Evolutionary conservation across 2,888 invertebrate genomes (phyloP).

Genomic region (Seira ritae): DNA sequence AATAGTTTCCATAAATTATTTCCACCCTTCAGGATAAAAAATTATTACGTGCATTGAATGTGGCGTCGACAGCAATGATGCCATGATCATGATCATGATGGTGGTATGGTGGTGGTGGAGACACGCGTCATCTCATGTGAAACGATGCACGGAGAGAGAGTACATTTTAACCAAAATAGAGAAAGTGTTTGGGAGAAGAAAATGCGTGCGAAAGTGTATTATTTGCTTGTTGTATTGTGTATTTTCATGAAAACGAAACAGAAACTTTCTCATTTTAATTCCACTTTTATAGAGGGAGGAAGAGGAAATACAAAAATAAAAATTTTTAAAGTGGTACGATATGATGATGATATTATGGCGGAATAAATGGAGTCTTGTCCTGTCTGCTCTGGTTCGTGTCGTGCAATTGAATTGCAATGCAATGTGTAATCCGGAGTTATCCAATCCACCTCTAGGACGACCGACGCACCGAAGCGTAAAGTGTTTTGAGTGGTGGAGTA

Average conservation of each 20-base stretch:
- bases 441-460: no score
- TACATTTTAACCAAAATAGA: no score
- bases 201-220: background rate
- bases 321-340: background rate
- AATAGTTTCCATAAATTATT: conserved; percentile 43
- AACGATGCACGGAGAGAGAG: conserved; percentile 1
- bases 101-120: background rate
- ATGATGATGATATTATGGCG: background rate
- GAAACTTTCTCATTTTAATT: conserved; percentile 10
- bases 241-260: no score
- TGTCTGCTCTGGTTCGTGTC: background rate
- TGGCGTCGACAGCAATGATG: background rate
- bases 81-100: background rate
- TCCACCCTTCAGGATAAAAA: conserved; percentile 12
- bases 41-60: conserved; percentile 22
- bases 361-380: background rate
- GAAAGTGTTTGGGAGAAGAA: no score
- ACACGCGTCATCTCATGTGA: conserved; percentile 50
- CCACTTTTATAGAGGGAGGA: background rate
- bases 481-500: no score
- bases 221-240: no score
- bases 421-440: no score
- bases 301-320: background rate
- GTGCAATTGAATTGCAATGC: background rate
- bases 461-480: no score